These are phyloP conservation scores for Brenthis hecate DNA, from an alignment of 2,888 invertebrate species.

Conservation along the genomic window DNA sequence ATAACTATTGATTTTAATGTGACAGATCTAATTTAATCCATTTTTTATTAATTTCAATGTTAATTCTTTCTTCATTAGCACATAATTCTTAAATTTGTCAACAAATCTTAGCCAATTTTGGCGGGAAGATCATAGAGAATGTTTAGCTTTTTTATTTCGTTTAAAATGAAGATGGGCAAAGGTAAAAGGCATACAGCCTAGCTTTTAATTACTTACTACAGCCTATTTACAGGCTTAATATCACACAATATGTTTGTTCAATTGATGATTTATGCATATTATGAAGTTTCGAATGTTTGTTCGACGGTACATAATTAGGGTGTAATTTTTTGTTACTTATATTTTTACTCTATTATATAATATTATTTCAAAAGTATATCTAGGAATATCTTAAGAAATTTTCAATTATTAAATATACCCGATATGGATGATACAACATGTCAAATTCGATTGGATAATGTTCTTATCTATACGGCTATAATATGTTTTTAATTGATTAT, in stretches of 20 bases:
- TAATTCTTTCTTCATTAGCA: too few species aligned
- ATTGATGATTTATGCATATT: neutral
- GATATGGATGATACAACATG: too few species aligned
- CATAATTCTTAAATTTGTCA: too few species aligned
- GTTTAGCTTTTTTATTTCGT: neutral
- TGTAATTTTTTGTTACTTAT: neutral
- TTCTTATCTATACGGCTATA: too few species aligned
- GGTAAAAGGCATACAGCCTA: neutral
- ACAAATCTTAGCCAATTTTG: neutral
- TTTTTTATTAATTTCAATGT: neutral
- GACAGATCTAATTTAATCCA: constrained; percentile 15
- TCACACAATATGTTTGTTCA: constrained; percentile 9
- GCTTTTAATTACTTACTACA: neutral
- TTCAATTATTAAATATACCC: too few species aligned
- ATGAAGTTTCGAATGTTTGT: neutral
- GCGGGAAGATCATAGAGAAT: constrained; percentile 2
- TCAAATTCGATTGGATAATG: too few species aligned
- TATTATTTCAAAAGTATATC: neutral
- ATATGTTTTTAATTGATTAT: too few species aligned
- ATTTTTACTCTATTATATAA: neutral
- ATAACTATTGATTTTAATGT: constrained; percentile 11
- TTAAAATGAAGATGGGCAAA: neutral
- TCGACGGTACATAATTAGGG: neutral
- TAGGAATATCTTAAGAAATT: too few species aligned
- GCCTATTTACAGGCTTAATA: neutral